phyloP scores from a whole-genome alignment of 2,113 vertebrate genomes.

The Equus przewalskii region DNA sequence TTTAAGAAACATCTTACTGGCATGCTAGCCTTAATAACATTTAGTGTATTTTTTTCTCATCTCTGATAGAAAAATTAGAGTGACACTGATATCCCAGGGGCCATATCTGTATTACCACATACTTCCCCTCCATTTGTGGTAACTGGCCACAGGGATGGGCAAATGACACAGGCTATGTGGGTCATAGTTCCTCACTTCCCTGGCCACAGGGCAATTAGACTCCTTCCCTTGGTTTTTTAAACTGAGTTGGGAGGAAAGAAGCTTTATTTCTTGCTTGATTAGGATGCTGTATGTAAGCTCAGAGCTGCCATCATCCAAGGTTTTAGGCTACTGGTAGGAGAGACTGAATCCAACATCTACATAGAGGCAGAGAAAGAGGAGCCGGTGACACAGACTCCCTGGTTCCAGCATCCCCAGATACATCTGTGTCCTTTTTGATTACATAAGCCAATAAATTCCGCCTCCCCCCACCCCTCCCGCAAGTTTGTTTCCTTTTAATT shows the following conservation, averaged over 20 bases:
- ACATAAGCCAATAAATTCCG: not conserved
- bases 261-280: not conserved
- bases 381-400: not conserved
- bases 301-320: not conserved
- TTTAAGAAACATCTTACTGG: conserved; percentile 8
- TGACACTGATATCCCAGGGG: not conserved
- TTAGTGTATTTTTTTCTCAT: not conserved
- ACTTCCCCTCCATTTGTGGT: not conserved
- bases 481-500: not conserved
- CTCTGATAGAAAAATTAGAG: not conserved
- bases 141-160: not conserved
- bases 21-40: not conserved
- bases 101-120: not conserved
- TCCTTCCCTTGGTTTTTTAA: not conserved
- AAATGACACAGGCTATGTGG: not conserved
- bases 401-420: not conserved
- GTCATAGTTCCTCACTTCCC: not conserved
- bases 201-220: not conserved
- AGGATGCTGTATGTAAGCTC: not conserved
- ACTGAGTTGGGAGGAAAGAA: not conserved
- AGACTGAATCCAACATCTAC: not conserved
- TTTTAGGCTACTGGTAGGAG: not conserved
- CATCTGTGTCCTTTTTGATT: not conserved
- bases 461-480: no score
- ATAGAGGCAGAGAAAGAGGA: not conserved